Evolutionary conservation across 30 jellyfish, hydroid and myxozoan genomes (phyloP).

Genomic region (Aurelia coerulea): DNA sequence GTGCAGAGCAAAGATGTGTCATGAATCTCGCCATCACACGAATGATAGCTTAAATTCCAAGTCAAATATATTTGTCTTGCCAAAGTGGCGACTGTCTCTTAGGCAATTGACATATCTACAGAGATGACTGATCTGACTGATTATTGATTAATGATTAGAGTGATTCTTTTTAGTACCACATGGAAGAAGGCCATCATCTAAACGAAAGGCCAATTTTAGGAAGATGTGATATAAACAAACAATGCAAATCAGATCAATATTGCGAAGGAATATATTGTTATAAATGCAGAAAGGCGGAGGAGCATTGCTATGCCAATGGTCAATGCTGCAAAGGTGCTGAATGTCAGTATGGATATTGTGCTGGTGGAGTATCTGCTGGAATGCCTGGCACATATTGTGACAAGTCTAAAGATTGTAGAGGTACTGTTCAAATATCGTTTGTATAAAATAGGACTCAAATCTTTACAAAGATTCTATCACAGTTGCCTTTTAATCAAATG

Average conservation of each 20-base stretch:
- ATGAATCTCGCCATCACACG: no score
- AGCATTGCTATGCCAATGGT: constrained; percentile 88
- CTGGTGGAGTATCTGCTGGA: constrained; percentile 85
- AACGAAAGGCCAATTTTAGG: constrained; percentile 85
- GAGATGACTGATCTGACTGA: no score
- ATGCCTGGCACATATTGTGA: constrained; percentile 97
- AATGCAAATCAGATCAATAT: constrained; percentile 81
- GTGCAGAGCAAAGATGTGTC: no score
- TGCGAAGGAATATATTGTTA: constrained; percentile 87
- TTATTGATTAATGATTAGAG: no score
- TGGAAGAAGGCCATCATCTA: constrained; percentile 69
- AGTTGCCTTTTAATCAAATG: no score
- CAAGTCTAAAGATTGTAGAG: constrained; percentile 88
- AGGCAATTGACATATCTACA: no score
- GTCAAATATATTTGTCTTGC: no score
- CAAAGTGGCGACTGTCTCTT: no score
- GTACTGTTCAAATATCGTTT: constrained; percentile 10
- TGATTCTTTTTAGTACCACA: no score
- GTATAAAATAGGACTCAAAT: no score
- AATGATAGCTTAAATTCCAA: no score
- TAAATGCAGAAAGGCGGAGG: constrained; percentile 82
- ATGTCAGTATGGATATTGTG: constrained; percentile 93
- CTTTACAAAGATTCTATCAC: no score
- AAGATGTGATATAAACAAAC: constrained; percentile 84
- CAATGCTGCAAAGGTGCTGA: constrained; percentile 92